Evolutionary conservation across 2,797 vertebrate species (phyloP), one percentile per base, ranked within the genome.

Genomic region (Melanotaenia maccullochi): DNA sequence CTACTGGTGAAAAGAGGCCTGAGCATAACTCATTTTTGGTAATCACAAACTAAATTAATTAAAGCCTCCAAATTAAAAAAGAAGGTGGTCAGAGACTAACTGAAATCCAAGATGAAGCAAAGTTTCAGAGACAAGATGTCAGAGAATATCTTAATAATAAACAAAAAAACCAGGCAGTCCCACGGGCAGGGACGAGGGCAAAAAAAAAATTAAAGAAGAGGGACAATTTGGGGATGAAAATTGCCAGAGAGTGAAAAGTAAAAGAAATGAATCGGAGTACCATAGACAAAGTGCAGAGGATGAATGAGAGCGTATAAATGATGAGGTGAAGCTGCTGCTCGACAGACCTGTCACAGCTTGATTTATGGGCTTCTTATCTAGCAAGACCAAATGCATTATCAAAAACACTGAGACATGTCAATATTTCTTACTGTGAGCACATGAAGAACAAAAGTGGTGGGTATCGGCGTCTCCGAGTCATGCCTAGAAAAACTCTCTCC

Each of bases 391-490:
- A 85, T 22, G 76, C 81, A 87, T 87, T 78, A 91, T 87, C 83
- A 89, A 78, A 89, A 88, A 89, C 78, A 78, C 63, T 54, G 72
- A 81, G 73, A 86, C 75, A 60, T 82, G 87, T 85, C 83, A 86
- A 75, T 78, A 75, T 71, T 76, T 89, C 80, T 78, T 52, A 54
- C 81, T 77, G 82, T 66, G 87, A 85, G 72, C 75, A 81, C 78
- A 73, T 3, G 65, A 81, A 68, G 73, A 86, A 76, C 68, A 75
- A 67, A 85, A 71, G 56, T 36, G 65, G 58, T 54, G 47, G 58
- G 71, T 76, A 82, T 74, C 73, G 57, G 58, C 62, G 75, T 87
- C 72, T 87, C 42, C 33, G 55, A 79, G 68, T 77, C 81, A 85
- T 51, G 71, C 67, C 56, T 70, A 65, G 58, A 74, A 75, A 72